A percentile compares a stretch with the other conserved stretches of the same genome.
Conservation (phyloP, 2,888 invertebrate genomes). For the Dicranocentrus wangi region DNA sequence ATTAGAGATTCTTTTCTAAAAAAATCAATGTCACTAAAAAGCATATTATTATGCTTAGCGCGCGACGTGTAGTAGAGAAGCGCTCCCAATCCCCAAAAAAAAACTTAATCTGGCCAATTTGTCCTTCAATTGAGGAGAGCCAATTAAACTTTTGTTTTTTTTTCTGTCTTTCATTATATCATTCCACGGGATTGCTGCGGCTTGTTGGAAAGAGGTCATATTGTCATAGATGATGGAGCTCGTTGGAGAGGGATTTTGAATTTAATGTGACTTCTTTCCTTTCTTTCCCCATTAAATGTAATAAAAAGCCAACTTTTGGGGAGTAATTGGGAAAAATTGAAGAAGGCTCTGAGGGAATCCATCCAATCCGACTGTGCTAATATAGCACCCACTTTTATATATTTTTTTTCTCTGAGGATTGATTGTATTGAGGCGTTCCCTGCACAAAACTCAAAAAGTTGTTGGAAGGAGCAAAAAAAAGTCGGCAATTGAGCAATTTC, state of each 20-base stretch:
- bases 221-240: conserved; percentile 16
- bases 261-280: conserved; percentile 19
- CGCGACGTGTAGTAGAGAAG: too few relatives aligned
- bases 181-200: background rate
- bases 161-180: conserved; percentile 1
- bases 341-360: too few relatives aligned
- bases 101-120: background rate
- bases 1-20: too few relatives aligned
- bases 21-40: too few relatives aligned
- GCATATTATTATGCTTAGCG: too few relatives aligned
- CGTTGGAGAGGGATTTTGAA: conserved; percentile 19
- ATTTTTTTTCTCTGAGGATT: too few relatives aligned
- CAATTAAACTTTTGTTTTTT: conserved; percentile 4
- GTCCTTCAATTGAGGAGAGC: background rate
- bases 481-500: background rate
- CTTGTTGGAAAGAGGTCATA: conserved; percentile 12
- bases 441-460: too few relatives aligned
- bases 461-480: too few relatives aligned
- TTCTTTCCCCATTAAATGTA: conserved; percentile 15
- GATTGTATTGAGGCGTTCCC: too few relatives aligned
- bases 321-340: background rate
- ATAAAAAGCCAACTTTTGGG: background rate
- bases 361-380: too few relatives aligned
- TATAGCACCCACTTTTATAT: too few relatives aligned
- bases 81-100: too few relatives aligned